Evolutionary conservation across 2,113 vertebrate genomes (phyloP).

Genomic region (human): GRCh38 chr17:9174001-9174500

Average conservation of each 20-base stretch:
- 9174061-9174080: neutral
- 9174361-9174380: neutral
- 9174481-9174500: neutral
- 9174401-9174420: too few relatives aligned
- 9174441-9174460: neutral
- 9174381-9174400: neutral
- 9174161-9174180: neutral
- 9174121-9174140: neutral
- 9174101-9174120: neutral
- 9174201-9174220: neutral
- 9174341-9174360: neutral
- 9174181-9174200: neutral
- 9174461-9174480: neutral
- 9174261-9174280: neutral
- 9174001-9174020: neutral
- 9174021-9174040: neutral
- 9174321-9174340: neutral
- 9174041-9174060: neutral
- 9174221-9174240: neutral
- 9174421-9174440: rapidly evolving
- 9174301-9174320: neutral
- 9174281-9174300: neutral
- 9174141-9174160: neutral
- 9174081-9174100: neutral
- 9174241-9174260: neutral